These are phyloP conservation scores for Eurosta solidaginis DNA, from an alignment of 1,140 invertebrate species.

Conservation along the genomic window DNA sequence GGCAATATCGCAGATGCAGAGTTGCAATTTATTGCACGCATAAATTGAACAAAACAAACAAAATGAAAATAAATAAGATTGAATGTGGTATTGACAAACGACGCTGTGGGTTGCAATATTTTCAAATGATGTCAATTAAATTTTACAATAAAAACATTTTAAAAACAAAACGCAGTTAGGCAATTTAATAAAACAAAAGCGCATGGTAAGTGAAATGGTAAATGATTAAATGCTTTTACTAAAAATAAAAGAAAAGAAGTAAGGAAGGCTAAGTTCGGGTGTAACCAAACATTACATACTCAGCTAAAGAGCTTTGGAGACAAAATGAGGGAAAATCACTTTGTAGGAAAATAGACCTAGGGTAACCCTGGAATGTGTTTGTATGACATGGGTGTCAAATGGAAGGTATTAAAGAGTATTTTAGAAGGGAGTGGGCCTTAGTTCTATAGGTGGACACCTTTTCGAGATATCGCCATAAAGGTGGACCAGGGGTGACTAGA, in stretches of 20 bases:
- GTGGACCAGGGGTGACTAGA: too few species aligned
- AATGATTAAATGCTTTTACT: background rate
- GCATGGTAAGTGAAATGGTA: background rate
- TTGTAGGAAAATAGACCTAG: too few species aligned
- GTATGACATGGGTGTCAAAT: too few species aligned
- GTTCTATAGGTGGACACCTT: too few species aligned
- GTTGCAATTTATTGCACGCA: constrained; percentile 24
- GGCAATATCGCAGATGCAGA: background rate
- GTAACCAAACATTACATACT: too few species aligned
- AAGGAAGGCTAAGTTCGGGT: too few species aligned
- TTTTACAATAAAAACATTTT: background rate
- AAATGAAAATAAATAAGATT: background rate
- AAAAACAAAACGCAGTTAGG: background rate
- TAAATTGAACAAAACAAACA: background rate
- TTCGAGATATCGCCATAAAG: too few species aligned
- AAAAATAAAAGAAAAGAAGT: background rate
- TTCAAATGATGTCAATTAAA: constrained; percentile 27
- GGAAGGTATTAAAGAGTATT: too few species aligned
- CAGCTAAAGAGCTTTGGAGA: too few species aligned
- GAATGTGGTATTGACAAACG: background rate
- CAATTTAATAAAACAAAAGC: constrained; percentile 1
- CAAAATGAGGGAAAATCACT: too few species aligned
- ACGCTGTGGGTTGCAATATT: background rate
- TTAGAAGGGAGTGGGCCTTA: too few species aligned
- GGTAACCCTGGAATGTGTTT: too few species aligned